Evolutionary conservation across 2,888 invertebrate genomes (phyloP).

Genomic region (Belgica antarctica): DNA sequence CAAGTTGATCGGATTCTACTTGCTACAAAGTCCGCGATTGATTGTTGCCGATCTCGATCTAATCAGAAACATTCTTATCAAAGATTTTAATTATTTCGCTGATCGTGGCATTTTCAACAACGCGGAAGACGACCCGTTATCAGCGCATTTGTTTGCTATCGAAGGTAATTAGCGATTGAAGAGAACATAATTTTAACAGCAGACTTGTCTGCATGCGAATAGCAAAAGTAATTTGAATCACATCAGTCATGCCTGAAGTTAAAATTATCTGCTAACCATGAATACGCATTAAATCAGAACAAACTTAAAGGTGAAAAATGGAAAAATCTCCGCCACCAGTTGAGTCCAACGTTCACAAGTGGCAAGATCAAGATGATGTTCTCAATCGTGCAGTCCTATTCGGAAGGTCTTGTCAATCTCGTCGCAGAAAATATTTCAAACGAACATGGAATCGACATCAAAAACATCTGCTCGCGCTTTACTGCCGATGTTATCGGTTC

Average conservation of each 20-base stretch:
- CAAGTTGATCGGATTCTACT: constrained; percentile 44
- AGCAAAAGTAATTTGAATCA: too few species aligned
- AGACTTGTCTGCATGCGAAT: too few species aligned
- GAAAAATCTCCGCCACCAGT: constrained; percentile 45
- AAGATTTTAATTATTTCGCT: constrained; percentile 45
- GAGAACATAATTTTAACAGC: too few species aligned
- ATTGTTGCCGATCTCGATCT: constrained; percentile 45
- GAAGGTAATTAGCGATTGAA: too few species aligned
- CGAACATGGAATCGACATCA: not conserved
- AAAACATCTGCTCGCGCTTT: not conserved
- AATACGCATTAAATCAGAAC: too few species aligned
- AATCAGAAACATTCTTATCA: constrained; percentile 44
- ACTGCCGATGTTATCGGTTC: not conserved
- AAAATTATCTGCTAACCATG: too few species aligned
- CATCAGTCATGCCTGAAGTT: too few species aligned
- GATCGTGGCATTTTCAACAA: constrained; percentile 46
- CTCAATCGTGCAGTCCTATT: constrained; percentile 48
- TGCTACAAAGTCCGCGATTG: constrained; percentile 44
- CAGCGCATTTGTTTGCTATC: constrained; percentile 45
- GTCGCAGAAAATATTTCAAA: constrained; percentile 18
- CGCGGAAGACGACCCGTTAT: constrained; percentile 45
- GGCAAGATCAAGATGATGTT: constrained; percentile 49
- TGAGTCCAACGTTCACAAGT: constrained; percentile 46
- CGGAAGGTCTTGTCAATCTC: constrained; percentile 38
- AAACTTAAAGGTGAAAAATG: constrained; percentile 46